Percentiles rank a stretch among this genome's conserved stretches.
Conservation (phyloP, 2,797 vertebrate species). For the Esox masquinongy region DNA sequence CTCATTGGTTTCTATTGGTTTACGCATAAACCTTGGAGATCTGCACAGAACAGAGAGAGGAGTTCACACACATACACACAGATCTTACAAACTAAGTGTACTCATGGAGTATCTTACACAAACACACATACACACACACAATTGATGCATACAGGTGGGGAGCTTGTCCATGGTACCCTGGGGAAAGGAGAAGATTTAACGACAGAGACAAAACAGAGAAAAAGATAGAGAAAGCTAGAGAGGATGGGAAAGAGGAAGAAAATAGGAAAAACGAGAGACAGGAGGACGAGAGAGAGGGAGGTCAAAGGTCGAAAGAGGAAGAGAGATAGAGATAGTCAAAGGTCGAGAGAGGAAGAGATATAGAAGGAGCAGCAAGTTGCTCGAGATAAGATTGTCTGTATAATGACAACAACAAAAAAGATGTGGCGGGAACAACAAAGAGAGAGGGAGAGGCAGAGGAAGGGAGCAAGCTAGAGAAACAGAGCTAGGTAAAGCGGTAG, state of each 20-base stretch:
- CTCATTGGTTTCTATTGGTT: slow-evolving; percentile 72
- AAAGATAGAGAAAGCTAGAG: not conserved
- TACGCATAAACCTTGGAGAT: slow-evolving; percentile 75
- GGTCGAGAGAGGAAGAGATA: not conserved
- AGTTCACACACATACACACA: slow-evolving; percentile 39
- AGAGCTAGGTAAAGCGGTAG: not conserved
- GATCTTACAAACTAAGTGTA: not conserved
- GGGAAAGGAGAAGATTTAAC: not conserved
- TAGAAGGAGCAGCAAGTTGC: not conserved
- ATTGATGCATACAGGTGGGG: not conserved
- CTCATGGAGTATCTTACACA: not conserved
- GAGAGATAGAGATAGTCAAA: not conserved
- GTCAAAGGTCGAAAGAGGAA: not conserved
- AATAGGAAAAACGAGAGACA: not conserved
- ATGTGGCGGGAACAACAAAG: not conserved
- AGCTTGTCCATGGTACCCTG: not conserved
- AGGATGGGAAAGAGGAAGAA: not conserved
- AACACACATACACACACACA: no score
- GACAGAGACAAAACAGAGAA: not conserved
- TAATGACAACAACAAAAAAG: no score
- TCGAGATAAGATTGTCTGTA: no score
- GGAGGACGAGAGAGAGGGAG: not conserved
- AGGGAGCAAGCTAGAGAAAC: not conserved
- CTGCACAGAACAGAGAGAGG: slow-evolving; percentile 73
- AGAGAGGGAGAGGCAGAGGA: not conserved